A percentile compares a stretch with the other conserved stretches of the same genome.
Evolutionary conservation across 2,797 vertebrate species (phyloP).

Genomic region (Anomalospiza imberbis): DNA sequence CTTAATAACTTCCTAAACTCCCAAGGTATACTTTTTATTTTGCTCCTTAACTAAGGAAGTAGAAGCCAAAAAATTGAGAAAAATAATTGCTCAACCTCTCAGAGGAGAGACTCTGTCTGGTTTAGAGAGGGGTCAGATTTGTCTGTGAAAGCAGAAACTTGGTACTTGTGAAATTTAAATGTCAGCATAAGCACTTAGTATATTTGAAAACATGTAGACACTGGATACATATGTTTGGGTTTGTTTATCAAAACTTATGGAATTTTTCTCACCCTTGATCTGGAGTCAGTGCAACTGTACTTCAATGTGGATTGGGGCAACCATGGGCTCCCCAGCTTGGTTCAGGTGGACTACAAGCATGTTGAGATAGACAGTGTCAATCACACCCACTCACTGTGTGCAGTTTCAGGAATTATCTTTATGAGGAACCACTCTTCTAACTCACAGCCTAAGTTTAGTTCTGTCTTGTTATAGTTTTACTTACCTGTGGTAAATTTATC

Average conservation of each 20-base stretch:
- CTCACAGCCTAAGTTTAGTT: background rate
- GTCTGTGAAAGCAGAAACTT: conserved; percentile 28
- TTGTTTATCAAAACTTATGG: background rate
- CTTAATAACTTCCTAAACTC: conserved; percentile 41
- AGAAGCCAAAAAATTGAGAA: background rate
- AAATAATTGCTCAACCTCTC: conserved; percentile 40
- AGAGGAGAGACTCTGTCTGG: conserved; percentile 7
- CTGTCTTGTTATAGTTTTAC: background rate
- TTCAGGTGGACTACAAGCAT: background rate
- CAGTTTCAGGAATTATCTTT: background rate
- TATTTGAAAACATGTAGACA: background rate
- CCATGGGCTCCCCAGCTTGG: background rate
- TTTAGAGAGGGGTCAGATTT: conserved; percentile 14
- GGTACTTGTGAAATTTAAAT: conserved; percentile 14
- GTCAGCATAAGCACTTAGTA: background rate
- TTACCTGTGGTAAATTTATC: background rate
- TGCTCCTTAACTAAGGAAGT: conserved; percentile 50
- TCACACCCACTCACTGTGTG: background rate
- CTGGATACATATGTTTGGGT: background rate
- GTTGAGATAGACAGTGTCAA: background rate
- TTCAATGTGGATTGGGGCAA: background rate
- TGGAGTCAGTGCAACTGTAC: background rate
- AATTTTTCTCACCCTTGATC: background rate
- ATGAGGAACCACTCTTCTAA: background rate
- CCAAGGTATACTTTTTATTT: conserved; percentile 42